These are phyloP conservation scores for Tenebrosternarchus preto DNA, from an alignment of 2,113 vertebrate genomes.

Conservation along the genomic window DNA sequence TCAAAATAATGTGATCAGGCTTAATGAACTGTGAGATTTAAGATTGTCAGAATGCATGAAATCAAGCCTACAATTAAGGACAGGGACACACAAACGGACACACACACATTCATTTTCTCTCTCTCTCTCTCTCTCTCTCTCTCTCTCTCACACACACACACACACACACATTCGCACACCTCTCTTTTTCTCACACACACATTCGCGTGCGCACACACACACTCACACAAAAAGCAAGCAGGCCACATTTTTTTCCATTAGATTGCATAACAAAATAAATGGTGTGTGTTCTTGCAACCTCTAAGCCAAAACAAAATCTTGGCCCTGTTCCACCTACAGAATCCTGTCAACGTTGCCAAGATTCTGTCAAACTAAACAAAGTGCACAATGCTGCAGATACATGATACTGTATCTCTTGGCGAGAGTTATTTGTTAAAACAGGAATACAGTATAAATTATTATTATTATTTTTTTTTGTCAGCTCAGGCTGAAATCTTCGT, in stretches of 20 bases:
- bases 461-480: conserved; percentile 62
- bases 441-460: conserved; percentile 66
- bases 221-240: conserved; percentile 50
- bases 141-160: too few species aligned
- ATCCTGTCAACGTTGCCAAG: conserved; percentile 71
- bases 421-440: conserved; percentile 70
- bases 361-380: conserved; percentile 73
- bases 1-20: conserved; percentile 42
- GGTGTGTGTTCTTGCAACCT: conserved; percentile 62
- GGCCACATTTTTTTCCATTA: conserved; percentile 63
- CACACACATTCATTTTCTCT: too few species aligned
- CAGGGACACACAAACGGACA: conserved; percentile 29
- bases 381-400: conserved; percentile 70
- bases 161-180: too few species aligned
- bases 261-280: conserved; percentile 72
- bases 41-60: conserved; percentile 59
- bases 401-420: conserved; percentile 67
- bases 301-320: conserved; percentile 67
- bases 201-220: too few species aligned
- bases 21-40: conserved; percentile 54
- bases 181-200: too few species aligned
- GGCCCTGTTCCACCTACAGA: conserved; percentile 69
- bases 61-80: conserved; percentile 53
- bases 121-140: too few species aligned
- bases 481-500: conserved; percentile 43